A percentile compares a stretch with the other conserved stretches of the same genome.
These are phyloP conservation scores for Trogon melanurus DNA, from an alignment of 2,113 vertebrate species.

Conservation along the genomic window DNA sequence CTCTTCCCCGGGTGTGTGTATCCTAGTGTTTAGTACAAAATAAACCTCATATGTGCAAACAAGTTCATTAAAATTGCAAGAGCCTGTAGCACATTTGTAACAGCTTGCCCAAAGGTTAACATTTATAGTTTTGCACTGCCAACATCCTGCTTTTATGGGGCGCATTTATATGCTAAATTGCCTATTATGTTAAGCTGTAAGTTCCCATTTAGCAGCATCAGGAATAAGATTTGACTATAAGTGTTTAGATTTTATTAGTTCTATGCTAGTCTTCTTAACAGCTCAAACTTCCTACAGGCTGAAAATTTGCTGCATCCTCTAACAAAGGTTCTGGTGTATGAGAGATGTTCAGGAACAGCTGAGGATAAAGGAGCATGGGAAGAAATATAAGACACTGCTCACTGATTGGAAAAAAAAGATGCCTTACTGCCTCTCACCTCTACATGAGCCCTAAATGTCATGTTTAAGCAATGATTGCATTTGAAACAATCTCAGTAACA, in stretches of 20 bases:
- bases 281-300: conserved; percentile 66
- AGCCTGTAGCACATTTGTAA: conserved; percentile 77
- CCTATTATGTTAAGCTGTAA: conserved; percentile 78
- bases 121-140: conserved; percentile 77
- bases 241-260: conserved; percentile 78
- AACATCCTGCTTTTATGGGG: conserved; percentile 78
- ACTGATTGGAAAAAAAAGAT: background rate
- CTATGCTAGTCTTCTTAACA: conserved; percentile 62
- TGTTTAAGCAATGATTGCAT: conserved; percentile 59
- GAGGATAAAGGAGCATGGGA: background rate
- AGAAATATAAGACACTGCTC: background rate
- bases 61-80: conserved; percentile 78
- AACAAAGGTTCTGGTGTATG: background rate
- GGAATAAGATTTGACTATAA: conserved; percentile 78
- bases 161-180: conserved; percentile 82
- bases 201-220: conserved; percentile 77
- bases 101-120: conserved; percentile 79
- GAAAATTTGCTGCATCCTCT: conserved; percentile 19
- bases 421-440: conserved; percentile 46
- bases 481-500: conserved; percentile 43
- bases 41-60: conserved; percentile 69
- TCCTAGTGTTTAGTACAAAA: conserved; percentile 25
- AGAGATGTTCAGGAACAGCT: background rate
- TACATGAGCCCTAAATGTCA: conserved; percentile 41
- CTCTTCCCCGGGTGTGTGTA: background rate